These are phyloP conservation scores for Apostichopus parvimensis DNA, from an alignment of 35 echinoderm and acorn worm species.

Conservation along the genomic window DNA sequence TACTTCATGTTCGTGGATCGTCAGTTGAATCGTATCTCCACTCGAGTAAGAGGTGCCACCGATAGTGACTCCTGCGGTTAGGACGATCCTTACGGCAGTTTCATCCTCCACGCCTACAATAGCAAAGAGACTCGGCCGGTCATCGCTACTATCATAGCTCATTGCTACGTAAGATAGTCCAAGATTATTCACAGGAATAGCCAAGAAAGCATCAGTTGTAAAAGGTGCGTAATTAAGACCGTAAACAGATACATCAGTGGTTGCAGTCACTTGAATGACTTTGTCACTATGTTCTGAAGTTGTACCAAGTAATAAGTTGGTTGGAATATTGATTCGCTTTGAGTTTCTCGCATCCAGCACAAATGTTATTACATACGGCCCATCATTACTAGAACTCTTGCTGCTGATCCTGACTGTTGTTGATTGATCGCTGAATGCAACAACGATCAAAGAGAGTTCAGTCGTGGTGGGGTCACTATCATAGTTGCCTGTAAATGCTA, in stretches of 20 bases:
- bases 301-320: conserved; percentile 10
- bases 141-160: too few species aligned
- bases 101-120: too few species aligned
- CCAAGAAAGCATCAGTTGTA: too few species aligned
- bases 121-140: too few species aligned
- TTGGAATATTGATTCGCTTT: conserved; percentile 41
- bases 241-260: conserved; percentile 66
- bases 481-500: conserved; percentile 32
- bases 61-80: too few species aligned
- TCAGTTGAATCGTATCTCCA: too few species aligned
- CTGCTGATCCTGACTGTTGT: conserved; percentile 69
- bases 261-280: conserved; percentile 50
- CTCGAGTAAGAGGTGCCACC: too few species aligned
- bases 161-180: too few species aligned
- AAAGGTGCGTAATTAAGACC: conserved; percentile 15
- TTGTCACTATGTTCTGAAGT: conserved; percentile 51
- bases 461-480: too few species aligned
- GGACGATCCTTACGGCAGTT: too few species aligned
- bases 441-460: conserved; percentile 1
- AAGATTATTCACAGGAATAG: too few species aligned
- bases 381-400: conserved; percentile 5
- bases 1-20: too few species aligned
- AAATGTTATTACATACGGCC: conserved; percentile 45
- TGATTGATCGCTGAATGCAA: conserved; percentile 32
- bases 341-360: conserved; percentile 38